Base-by-base conservation (phyloP, 2,797 vertebrate species). In the Fratercula arctica region DNA sequence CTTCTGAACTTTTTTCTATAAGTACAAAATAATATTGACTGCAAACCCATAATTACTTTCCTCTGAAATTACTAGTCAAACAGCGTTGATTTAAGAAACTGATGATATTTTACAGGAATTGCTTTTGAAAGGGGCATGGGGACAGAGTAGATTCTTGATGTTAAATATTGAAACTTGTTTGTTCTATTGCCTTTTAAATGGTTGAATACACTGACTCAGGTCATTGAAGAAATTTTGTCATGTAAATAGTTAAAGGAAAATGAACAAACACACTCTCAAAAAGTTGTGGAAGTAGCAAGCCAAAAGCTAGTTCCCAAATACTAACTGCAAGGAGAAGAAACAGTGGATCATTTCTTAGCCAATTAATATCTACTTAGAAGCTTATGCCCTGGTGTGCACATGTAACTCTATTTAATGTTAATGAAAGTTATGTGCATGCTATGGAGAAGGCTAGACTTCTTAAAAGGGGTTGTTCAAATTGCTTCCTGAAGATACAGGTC, bases 321-420 rank as follows among this genome's bases (percentile, higher is more conserved):
- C 19, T 54, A 41, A 43, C n/a, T 78, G 29, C 25, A 90, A 94
- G 39, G 21, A 83, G 23, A 90, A 82, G 50, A 83, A 85, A 68
- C 26, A 85, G 35, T 20, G 23, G 37, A 91, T 92, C 1, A 63
- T 94, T 95, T 94, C 86, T 90, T 93, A 95, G 68, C 16, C 73
- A 94, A 95, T 96, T 95, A 96, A 77, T 95, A 84, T 29, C 89
- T 94, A 25, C 57, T 93, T 94, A 86, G 53, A 84, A 92, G 81
- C 43, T 95, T 92, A 83, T 95, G 86, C 61, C 88, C 72, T 75
- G 75, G 60, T 95, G 86, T 89, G 91, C 89, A 35, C 70, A 93
- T 85, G 90, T 94, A 93, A 84, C 64, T 88, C 46, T 77, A 51
- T 87, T 85, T 92, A 83, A 81, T 72, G 90, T 75, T 94, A 97